phyloP scores from a whole-genome alignment of 1,140 invertebrate genomes.

The Drosophila obscura region DNA sequence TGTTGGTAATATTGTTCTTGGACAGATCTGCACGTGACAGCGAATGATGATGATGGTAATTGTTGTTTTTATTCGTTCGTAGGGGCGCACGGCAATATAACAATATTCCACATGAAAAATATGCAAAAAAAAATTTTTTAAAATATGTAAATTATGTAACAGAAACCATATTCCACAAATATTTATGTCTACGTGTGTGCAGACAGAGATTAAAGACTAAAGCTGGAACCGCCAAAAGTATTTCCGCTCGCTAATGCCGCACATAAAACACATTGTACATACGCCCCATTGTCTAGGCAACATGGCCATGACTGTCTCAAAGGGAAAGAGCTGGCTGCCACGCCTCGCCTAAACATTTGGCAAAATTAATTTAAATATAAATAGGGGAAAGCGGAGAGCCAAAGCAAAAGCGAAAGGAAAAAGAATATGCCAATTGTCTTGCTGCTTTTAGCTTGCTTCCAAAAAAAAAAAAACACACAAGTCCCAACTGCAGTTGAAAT shows the following conservation, averaged over 20 bases:
- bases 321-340: constrained; percentile 21
- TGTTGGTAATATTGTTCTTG: constrained; percentile 90
- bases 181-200: background rate
- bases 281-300: constrained; percentile 68
- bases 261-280: constrained; percentile 60
- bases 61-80: constrained; percentile 5
- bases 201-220: background rate
- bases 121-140: constrained; percentile 8
- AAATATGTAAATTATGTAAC: background rate
- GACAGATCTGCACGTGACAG: constrained; percentile 86
- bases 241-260: constrained; percentile 15
- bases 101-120: constrained; percentile 31
- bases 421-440: constrained; percentile 50
- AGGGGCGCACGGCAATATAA: background rate
- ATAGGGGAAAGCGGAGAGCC: constrained; percentile 17
- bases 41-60: background rate
- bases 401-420: constrained; percentile 19
- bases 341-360: constrained; percentile 61
- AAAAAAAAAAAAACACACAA: constrained; percentile 3
- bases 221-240: constrained; percentile 1
- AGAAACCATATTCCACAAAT: background rate
- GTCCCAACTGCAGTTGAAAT: constrained; percentile 54
- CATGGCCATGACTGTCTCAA: constrained; percentile 36
- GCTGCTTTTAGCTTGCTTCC: constrained; percentile 20
- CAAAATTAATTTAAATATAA: constrained; percentile 79